A percentile compares a stretch with the other conserved stretches of the same genome.
phyloP scores from a whole-genome alignment of 2,888 invertebrate genomes.

The Lepetodrilus schrolli region DNA sequence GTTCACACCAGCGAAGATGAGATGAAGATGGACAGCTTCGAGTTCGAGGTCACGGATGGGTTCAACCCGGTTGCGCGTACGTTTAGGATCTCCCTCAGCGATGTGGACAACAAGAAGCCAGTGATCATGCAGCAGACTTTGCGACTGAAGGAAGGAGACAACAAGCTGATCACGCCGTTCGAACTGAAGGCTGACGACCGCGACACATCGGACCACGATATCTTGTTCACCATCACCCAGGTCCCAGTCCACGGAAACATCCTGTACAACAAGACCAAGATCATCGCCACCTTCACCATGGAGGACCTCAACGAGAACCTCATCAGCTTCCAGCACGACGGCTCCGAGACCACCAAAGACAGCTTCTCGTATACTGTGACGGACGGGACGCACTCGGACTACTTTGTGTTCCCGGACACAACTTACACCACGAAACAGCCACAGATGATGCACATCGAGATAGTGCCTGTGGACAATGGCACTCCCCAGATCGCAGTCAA shows the following conservation, averaged over 20 bases:
- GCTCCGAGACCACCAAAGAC: conserved; percentile 72
- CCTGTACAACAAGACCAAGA: conserved; percentile 60
- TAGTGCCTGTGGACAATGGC: conserved; percentile 73
- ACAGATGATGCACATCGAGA: conserved; percentile 69
- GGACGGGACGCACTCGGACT: conserved; percentile 73
- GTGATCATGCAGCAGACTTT: conserved; percentile 70
- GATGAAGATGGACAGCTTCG: conserved; percentile 74
- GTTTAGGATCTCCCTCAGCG: conserved; percentile 72
- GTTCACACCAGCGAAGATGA: conserved; percentile 72
- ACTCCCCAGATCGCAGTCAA: conserved; percentile 70
- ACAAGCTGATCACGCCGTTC: conserved; percentile 72
- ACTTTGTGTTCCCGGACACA: conserved; percentile 71
- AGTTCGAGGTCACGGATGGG: conserved; percentile 75
- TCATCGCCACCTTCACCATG: conserved; percentile 69
- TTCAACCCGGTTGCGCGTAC: conserved; percentile 70
- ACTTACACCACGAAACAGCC: conserved; percentile 62
- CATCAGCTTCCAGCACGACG: conserved; percentile 75
- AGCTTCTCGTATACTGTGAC: conserved; percentile 72
- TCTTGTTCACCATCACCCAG: conserved; percentile 70
- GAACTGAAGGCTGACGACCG: conserved; percentile 73
- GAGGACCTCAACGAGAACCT: conserved; percentile 69
- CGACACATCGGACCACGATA: conserved; percentile 66
- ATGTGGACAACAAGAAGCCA: conserved; percentile 74
- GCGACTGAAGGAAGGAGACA: conserved; percentile 69
- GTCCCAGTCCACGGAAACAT: conserved; percentile 72